Evolutionary conservation across 2,113 vertebrate species (phyloP), one percentile per base, ranked within the genome.

Genomic region (Morone saxatilis): DNA sequence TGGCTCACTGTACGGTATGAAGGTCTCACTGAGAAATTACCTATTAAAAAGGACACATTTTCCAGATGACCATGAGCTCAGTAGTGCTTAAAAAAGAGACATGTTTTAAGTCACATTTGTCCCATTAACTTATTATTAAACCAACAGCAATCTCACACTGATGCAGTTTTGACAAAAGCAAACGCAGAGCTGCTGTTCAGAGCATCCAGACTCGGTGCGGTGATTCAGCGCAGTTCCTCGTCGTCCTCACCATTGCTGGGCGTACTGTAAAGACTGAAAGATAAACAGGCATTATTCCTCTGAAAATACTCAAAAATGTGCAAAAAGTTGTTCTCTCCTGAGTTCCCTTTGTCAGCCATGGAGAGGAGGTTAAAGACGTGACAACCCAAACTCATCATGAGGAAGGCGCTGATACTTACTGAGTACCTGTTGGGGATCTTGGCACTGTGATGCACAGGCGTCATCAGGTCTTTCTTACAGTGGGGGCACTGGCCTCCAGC

Each of bases 171-270:
- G 4, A 31, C 8, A 25, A 16, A 80, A 31, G 36, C 45, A 7
- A 54, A 56, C 7, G 16, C 7, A 63, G 50, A n/a, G 17, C 4
- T 62, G 59, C 60, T 43, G 8, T 41, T 68, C 13, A 16, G n/a
- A 60, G 5, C 19, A 6, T 66, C 10, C 17, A 51, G 13, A 57
- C 8, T 3, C 6, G 48, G 48, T 71, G 54, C 40, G 6, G 19
- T 36, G 0, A 14, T 63, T 17, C 41, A 25, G 36, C 1, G 22
- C 16, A 25, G 9, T 12, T 65, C 38, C 57, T 73, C 25, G 1
- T 76, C 38, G 11, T 73, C 65, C 31, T 94, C 89, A 95, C 94
- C 95, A 95, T 60, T 95, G 95, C 76, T 95, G 95, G 3, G 31
- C 47, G 56, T 95, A 95, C 81, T 95, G 93, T 4, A 86, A 51